These are phyloP conservation scores for Scatophagus argus DNA, from an alignment of 2,113 vertebrate genomes.

Conservation along the genomic window DNA sequence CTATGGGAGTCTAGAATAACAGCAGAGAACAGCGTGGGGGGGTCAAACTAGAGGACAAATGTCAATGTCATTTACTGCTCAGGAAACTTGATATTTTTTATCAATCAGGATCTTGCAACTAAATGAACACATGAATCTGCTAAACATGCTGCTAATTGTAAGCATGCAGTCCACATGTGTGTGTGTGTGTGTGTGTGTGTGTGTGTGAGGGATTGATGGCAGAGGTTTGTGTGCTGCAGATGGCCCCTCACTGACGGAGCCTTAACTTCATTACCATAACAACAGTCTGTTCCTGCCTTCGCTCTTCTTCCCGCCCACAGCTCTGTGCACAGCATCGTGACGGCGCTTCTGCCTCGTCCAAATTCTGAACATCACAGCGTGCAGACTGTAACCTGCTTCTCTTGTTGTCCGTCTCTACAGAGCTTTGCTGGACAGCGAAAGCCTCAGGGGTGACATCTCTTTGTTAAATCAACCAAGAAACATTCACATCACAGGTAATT, in stretches of 20 bases:
- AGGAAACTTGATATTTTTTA: neutral
- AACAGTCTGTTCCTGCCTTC: conserved; percentile 67
- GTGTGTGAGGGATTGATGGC: conserved; percentile 46
- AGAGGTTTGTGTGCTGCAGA: conserved; percentile 71
- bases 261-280: conserved; percentile 81
- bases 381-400: conserved; percentile 3
- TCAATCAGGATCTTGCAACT: neutral
- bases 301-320: conserved; percentile 7
- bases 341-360: neutral
- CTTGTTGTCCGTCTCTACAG: conserved; percentile 66
- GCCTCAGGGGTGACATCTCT: conserved; percentile 46
- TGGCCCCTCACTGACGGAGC: conserved; percentile 76
- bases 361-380: neutral
- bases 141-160: neutral
- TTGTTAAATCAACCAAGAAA: conserved; percentile 54
- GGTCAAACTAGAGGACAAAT: conserved; percentile 25
- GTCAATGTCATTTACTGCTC: conserved; percentile 34
- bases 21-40: neutral
- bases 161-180: conserved; percentile 24
- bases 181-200: conserved; percentile 6
- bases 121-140: neutral
- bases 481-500: conserved; percentile 65
- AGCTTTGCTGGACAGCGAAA: conserved; percentile 80
- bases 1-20: conserved; percentile 67
- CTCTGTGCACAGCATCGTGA: conserved; percentile 19